Conservation (phyloP, 2,888 invertebrate genomes). For the Gastracanthus pulcherrimus region DNA sequence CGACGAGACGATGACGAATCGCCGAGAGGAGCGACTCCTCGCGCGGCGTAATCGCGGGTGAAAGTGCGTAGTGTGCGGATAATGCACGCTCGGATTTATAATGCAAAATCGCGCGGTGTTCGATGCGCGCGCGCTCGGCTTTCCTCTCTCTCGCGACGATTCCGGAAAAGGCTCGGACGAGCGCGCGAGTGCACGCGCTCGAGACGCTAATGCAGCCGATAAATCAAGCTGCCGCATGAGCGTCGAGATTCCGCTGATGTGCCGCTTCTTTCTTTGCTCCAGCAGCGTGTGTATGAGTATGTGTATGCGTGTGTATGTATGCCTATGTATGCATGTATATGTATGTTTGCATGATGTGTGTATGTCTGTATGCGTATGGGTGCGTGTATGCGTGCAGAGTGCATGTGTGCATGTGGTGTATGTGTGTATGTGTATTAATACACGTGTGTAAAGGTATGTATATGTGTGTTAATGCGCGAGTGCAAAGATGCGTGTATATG, state of each 20-base stretch:
- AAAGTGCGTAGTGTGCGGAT: constrained; percentile 54
- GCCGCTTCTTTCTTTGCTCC: background rate
- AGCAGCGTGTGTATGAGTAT: no score
- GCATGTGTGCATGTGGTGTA: no score
- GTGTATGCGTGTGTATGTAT: background rate
- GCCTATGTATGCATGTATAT: no score
- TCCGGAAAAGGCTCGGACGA: constrained; percentile 42
- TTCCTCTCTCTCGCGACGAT: background rate
- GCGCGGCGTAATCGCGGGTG: constrained; percentile 48
- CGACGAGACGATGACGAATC: constrained; percentile 55
- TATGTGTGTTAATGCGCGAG: no score
- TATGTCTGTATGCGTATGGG: no score
- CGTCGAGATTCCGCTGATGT: background rate
- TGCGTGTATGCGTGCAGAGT: no score
- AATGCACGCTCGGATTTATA: constrained; percentile 27
- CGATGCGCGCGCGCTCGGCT: background rate
- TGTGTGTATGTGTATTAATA: no score
- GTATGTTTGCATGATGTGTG: no score
- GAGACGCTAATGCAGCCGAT: constrained; percentile 41
- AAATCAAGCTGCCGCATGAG: constrained; percentile 30
- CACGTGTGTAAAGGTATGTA: no score
- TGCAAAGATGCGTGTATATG: background rate
- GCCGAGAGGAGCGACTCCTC: background rate
- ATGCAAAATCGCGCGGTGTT: constrained; percentile 28
- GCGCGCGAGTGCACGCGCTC: no score